Evolutionary conservation across 2,113 vertebrate species (phyloP).

Genomic region (Mixornis gularis): DNA sequence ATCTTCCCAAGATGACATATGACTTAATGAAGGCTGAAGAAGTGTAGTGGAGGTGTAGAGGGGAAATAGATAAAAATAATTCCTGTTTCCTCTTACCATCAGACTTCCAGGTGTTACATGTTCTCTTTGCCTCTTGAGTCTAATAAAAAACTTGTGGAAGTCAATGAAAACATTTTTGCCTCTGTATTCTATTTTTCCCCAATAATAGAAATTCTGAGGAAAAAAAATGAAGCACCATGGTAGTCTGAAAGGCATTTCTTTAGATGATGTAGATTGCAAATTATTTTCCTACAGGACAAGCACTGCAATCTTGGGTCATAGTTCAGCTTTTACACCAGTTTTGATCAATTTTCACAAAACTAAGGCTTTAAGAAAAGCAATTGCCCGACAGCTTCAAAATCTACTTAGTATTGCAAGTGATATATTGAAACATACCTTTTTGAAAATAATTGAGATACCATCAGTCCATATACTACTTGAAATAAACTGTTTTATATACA

Average conservation of each 20-base stretch:
- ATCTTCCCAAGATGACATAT: not conserved
- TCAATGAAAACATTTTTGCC: conserved; percentile 16
- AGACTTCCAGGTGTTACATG: conserved; percentile 6
- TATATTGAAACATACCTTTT: not conserved
- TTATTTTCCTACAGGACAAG: not conserved
- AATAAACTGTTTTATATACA: not conserved
- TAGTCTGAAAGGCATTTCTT: conserved; percentile 9
- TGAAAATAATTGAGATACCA: not conserved
- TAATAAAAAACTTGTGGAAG: conserved; percentile 33
- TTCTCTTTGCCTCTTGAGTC: conserved; percentile 21
- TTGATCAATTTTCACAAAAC: conserved; percentile 2
- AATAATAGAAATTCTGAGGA: not conserved
- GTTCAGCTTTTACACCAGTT: not conserved
- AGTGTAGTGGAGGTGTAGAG: conserved; percentile 29
- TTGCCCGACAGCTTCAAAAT: not conserved
- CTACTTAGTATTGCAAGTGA: not conserved
- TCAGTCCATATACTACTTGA: not conserved
- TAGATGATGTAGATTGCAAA: not conserved
- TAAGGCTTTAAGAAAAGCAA: not conserved
- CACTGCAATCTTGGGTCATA: not conserved
- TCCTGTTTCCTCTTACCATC: conserved; percentile 18
- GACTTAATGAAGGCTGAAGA: conserved; percentile 19
- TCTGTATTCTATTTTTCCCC: conserved; percentile 1
- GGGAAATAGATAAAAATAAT: conserved; percentile 58
- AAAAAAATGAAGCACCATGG: not conserved